A percentile compares a stretch with the other conserved stretches of the same genome.
phyloP scores from a whole-genome alignment of 2,113 vertebrate genomes.

The Daubentonia madagascariensis region DNA sequence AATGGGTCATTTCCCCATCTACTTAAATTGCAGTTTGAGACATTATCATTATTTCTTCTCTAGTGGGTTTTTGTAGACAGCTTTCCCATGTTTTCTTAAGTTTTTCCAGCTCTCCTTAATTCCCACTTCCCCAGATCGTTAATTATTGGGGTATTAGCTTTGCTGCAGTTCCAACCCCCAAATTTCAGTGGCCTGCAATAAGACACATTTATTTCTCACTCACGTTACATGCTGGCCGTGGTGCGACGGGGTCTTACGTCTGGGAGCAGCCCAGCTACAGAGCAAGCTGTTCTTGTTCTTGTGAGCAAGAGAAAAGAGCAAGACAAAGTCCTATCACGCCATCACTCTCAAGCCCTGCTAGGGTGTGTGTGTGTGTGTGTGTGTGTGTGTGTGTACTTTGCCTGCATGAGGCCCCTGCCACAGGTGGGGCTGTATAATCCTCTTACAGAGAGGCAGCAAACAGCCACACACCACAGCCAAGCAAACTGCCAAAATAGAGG shows the following conservation, averaged over 20 bases:
- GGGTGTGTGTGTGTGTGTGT: accelerated
- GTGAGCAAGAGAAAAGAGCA: neutral
- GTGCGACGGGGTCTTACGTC: neutral
- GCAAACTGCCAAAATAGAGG: no score
- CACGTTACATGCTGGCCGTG: neutral
- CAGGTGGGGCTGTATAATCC: neutral
- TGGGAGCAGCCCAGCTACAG: neutral
- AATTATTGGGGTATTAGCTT: neutral
- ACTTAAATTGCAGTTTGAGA: neutral
- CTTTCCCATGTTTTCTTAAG: neutral
- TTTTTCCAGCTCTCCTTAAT: neutral
- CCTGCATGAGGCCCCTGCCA: neutral
- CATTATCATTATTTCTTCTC: neutral
- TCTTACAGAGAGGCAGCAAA: neutral
- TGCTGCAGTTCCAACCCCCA: neutral
- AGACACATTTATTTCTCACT: neutral
- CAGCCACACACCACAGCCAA: neutral
- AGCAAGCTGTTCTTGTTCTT: neutral
- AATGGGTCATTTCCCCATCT: neutral
- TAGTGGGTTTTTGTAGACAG: neutral
- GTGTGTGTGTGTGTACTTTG: accelerated
- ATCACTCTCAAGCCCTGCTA: neutral
- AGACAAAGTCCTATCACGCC: neutral
- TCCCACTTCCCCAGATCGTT: neutral
- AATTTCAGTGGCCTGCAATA: neutral